Conservation (phyloP, 2,888 invertebrate species). For the Deroplatys truncata region DNA sequence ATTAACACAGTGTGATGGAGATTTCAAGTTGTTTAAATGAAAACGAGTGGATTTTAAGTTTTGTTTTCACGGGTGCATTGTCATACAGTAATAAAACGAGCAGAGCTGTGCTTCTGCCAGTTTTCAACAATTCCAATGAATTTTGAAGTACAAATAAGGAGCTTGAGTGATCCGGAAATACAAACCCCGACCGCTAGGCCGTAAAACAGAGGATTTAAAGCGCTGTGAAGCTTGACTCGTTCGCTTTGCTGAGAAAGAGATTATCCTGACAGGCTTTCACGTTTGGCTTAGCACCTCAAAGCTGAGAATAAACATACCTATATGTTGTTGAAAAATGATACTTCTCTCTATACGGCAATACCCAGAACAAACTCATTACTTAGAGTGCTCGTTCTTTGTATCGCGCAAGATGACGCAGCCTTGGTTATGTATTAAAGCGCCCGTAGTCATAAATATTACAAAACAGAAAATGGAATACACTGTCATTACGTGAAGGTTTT, state of each 20-base stretch:
- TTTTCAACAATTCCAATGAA: too few species aligned
- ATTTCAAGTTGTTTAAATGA: too few species aligned
- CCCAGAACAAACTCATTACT: background rate
- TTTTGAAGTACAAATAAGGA: too few species aligned
- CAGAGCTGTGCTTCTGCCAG: too few species aligned
- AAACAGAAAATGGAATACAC: background rate
- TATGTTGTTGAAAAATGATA: background rate
- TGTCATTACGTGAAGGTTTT: background rate
- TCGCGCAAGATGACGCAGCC: background rate
- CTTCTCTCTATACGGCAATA: background rate
- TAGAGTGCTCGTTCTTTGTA: background rate
- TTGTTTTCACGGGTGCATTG: too few species aligned
- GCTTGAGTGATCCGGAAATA: too few species aligned
- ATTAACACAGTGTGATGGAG: too few species aligned
- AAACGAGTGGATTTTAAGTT: too few species aligned
- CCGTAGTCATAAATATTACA: background rate
- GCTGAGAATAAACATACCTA: background rate
- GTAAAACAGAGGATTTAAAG: background rate
- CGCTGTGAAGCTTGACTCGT: background rate
- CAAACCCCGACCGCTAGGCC: background rate
- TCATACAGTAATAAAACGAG: too few species aligned
- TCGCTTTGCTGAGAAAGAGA: background rate
- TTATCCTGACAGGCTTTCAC: background rate
- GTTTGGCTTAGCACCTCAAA: background rate
- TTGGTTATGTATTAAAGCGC: background rate